Conservation (phyloP, 2,113 vertebrate genomes). For the Osmerus mordax region DNA sequence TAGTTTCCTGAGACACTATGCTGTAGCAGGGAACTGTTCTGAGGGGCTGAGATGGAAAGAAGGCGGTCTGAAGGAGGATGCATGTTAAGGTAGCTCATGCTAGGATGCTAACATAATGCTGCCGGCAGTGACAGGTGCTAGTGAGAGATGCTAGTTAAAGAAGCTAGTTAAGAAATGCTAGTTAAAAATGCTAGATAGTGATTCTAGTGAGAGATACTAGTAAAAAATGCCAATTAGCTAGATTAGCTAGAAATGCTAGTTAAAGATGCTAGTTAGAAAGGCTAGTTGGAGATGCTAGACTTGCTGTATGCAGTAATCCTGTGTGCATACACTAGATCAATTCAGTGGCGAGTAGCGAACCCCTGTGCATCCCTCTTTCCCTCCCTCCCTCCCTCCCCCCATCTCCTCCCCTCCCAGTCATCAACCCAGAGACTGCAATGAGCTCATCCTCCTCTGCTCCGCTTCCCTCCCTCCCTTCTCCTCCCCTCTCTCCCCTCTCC, state of each 20-base stretch:
- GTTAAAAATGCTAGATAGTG: background rate
- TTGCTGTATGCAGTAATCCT: background rate
- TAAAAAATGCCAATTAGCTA: background rate
- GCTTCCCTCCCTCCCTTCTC: conserved; percentile 25
- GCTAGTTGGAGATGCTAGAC: background rate
- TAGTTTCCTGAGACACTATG: background rate
- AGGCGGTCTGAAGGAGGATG: background rate
- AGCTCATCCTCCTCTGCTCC: conserved; percentile 60
- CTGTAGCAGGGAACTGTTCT: background rate
- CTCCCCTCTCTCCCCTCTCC: conserved; percentile 40
- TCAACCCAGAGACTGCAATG: conserved; percentile 69
- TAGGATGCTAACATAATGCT: conserved; percentile 5
- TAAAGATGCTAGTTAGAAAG: background rate
- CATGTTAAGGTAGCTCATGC: background rate
- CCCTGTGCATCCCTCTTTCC: conserved; percentile 30
- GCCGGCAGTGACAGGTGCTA: no score
- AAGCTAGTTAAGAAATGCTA: background rate
- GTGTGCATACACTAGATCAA: conserved; percentile 56
- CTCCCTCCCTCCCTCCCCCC: conserved; percentile 9
- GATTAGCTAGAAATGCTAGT: background rate
- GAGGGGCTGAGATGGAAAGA: background rate
- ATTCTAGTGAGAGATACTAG: conserved; percentile 22
- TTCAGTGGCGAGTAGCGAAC: conserved; percentile 49
- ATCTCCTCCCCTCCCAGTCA: conserved; percentile 47
- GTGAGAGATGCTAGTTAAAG: background rate